Evolutionary conservation across 2,888 invertebrate species (phyloP).

Genomic region (Ornithoptera alexandrae): DNA sequence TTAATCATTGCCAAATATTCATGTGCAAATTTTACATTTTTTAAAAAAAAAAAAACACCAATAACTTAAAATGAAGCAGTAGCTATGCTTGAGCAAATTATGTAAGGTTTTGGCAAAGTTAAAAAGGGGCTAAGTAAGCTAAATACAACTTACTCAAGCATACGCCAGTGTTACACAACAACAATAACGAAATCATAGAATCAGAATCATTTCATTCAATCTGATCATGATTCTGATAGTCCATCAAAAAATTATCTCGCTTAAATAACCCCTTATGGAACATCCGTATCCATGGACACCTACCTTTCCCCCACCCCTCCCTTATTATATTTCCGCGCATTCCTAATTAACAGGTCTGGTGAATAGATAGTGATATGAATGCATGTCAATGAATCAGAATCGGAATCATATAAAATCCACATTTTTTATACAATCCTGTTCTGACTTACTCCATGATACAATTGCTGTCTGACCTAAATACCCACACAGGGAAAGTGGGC

Average conservation of each 20-base stretch:
- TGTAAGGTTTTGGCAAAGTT: conserved; percentile 15
- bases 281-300: too few relatives aligned
- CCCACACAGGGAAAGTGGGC: not conserved
- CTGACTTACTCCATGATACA: not conserved
- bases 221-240: too few relatives aligned
- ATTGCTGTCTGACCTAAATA: not conserved
- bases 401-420: too few relatives aligned
- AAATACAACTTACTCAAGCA: conserved; percentile 11
- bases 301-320: too few relatives aligned
- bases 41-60: not conserved
- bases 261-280: too few relatives aligned
- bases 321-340: too few relatives aligned
- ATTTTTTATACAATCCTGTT: too few relatives aligned
- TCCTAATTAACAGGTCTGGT: too few relatives aligned
- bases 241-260: too few relatives aligned
- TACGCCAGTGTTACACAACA: conserved; percentile 5
- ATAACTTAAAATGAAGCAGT: not conserved
- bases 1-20: conserved; percentile 8
- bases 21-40: not conserved
- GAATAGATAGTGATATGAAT: too few relatives aligned
- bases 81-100: conserved; percentile 12
- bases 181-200: not conserved
- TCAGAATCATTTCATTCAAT: too few relatives aligned
- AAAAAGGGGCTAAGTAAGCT: conserved; percentile 9
- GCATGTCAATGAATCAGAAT: too few relatives aligned